These are phyloP conservation scores for Iphiclides podalirius DNA, from an alignment of 2,888 invertebrate species.

Conservation along the genomic window DNA sequence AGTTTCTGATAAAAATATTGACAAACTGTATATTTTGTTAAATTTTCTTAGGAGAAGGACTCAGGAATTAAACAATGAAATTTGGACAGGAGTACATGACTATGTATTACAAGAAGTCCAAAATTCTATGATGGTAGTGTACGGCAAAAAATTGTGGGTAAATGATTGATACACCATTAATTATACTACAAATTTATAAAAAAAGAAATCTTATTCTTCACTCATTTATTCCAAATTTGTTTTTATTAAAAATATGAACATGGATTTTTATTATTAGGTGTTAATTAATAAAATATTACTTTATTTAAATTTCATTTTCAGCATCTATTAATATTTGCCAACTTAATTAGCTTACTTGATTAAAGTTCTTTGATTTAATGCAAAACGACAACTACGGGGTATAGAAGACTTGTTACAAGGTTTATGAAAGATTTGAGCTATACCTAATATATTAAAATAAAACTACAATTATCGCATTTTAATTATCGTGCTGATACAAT, in stretches of 20 bases:
- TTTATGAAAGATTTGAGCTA: constrained; percentile 2
- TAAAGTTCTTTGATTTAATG: not conserved
- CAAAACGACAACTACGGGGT: not conserved
- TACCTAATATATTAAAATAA: constrained; percentile 3
- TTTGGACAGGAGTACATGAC: constrained; percentile 84
- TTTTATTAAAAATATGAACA: constrained; percentile 22
- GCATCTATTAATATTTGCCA: not conserved
- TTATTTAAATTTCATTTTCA: not conserved
- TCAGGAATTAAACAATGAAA: constrained; percentile 42
- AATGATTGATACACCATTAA: not conserved
- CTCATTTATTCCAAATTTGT: constrained; percentile 24
- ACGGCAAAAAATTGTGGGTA: constrained; percentile 71
- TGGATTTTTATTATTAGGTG: constrained; percentile 13
- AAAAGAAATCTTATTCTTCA: constrained; percentile 14
- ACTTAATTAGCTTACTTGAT: not conserved
- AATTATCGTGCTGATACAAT: constrained; percentile 3
- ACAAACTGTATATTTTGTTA: constrained; percentile 69
- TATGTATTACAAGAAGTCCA: constrained; percentile 83
- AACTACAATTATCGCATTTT: not conserved
- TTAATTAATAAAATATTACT: constrained; percentile 14
- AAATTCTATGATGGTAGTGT: constrained; percentile 82
- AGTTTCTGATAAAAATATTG: constrained; percentile 61
- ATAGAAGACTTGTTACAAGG: constrained; percentile 6
- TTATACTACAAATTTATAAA: constrained; percentile 21
- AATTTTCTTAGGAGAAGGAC: constrained; percentile 68